These are phyloP conservation scores for Micrastur ruficollis DNA, from an alignment of 2,797 vertebrate genomes.

Conservation along the genomic window DNA sequence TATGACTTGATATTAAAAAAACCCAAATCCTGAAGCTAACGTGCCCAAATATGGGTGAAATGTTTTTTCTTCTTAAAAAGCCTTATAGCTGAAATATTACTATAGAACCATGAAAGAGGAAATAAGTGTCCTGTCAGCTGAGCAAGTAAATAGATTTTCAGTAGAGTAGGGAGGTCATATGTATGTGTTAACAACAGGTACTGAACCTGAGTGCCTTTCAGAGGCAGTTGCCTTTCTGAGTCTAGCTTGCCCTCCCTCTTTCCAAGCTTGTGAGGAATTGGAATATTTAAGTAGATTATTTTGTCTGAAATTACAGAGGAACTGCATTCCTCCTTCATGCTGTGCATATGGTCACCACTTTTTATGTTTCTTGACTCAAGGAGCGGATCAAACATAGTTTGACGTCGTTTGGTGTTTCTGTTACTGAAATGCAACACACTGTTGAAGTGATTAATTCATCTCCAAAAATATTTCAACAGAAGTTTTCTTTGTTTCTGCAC, in stretches of 20 bases:
- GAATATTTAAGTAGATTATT: neutral
- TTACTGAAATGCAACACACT: neutral
- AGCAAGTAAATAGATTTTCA: neutral
- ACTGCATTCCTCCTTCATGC: neutral
- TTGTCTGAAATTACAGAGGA: neutral
- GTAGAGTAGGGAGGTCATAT: neutral
- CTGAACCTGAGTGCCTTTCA: neutral
- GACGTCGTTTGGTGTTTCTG: neutral
- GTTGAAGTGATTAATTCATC: neutral
- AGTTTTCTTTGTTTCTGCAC: neutral
- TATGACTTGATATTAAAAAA: neutral
- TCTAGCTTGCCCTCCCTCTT: neutral
- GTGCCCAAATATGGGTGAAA: neutral
- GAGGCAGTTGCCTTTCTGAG: neutral
- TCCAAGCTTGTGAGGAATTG: neutral
- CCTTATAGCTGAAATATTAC: neutral
- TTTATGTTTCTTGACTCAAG: neutral
- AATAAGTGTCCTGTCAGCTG: neutral
- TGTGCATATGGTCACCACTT: rapidly evolving
- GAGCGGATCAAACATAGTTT: neutral
- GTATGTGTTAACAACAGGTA: neutral
- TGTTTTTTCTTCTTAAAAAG: neutral
- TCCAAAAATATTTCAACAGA: neutral
- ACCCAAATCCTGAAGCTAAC: neutral
- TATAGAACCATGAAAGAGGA: neutral